phyloP scores from a whole-genome alignment of 2,888 invertebrate genomes.

The Dyspetes luteomarginatus region DNA sequence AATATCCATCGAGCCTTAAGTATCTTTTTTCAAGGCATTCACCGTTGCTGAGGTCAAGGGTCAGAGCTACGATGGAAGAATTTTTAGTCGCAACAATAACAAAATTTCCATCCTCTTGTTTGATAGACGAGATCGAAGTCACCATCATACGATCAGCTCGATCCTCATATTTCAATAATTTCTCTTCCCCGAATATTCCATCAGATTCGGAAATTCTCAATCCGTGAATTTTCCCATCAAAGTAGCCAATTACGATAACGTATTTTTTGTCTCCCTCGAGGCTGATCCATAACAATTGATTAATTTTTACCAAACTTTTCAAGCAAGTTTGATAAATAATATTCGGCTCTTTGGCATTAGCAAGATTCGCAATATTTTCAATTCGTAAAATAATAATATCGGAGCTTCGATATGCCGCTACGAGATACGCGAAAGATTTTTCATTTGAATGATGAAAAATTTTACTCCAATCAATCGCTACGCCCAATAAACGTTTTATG shows the following conservation, averaged over 20 bases:
- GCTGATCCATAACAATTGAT: constrained; percentile 73
- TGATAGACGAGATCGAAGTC: constrained; percentile 67
- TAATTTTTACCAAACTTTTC: constrained; percentile 69
- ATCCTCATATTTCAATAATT: constrained; percentile 67
- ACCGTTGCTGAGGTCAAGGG: constrained; percentile 67
- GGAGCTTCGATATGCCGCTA: constrained; percentile 74
- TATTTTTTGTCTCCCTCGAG: constrained; percentile 61
- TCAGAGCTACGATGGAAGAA: constrained; percentile 70
- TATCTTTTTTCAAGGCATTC: constrained; percentile 66
- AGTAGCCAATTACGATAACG: constrained; percentile 75
- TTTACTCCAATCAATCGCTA: constrained; percentile 77
- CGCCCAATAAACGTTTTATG: constrained; percentile 72
- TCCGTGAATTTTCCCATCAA: constrained; percentile 75
- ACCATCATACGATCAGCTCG: constrained; percentile 72
- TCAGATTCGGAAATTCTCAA: constrained; percentile 65
- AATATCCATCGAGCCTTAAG: constrained; percentile 72
- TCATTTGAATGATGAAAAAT: constrained; percentile 60
- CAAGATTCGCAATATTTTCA: constrained; percentile 64
- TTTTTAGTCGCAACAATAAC: constrained; percentile 74
- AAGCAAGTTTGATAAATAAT: constrained; percentile 68
- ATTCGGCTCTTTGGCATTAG: constrained; percentile 43
- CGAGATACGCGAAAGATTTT: constrained; percentile 74
- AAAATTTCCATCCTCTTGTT: constrained; percentile 52
- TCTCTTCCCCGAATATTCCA: constrained; percentile 57
- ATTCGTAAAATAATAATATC: constrained; percentile 78